A percentile compares a stretch with the other conserved stretches of the same genome.
These are phyloP conservation scores for Bombyx mori DNA, from an alignment of 1,140 invertebrate species.

Conservation along the genomic window DNA sequence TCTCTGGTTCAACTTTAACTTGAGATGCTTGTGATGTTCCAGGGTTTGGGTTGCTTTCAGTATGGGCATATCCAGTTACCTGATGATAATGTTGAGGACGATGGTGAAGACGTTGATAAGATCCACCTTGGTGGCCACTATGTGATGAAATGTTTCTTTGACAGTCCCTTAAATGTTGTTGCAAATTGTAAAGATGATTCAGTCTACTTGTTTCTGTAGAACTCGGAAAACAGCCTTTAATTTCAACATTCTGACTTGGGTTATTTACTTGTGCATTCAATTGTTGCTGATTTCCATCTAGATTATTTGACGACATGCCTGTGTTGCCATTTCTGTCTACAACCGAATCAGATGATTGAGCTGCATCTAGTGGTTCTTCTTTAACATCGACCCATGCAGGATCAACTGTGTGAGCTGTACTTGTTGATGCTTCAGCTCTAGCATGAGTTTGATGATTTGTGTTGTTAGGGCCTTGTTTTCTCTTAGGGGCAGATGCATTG, in stretches of 20 bases:
- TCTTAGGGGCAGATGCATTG: slow-evolving; percentile 38
- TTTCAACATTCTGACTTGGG: background rate
- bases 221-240: too few species aligned
- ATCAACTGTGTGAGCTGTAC: slow-evolving; percentile 9
- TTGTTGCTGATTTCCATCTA: background rate
- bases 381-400: slow-evolving; percentile 35
- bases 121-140: slow-evolving; percentile 24
- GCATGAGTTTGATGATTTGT: slow-evolving; percentile 15
- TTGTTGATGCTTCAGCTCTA: slow-evolving; percentile 15
- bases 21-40: slow-evolving; percentile 16
- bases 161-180: slow-evolving; percentile 2
- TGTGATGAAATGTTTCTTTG: slow-evolving; percentile 19
- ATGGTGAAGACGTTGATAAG: slow-evolving; percentile 25
- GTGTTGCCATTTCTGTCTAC: background rate
- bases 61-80: slow-evolving; percentile 5
- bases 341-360: background rate
- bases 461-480: slow-evolving; percentile 36
- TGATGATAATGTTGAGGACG: slow-evolving; percentile 33
- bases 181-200: too few species aligned
- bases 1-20: slow-evolving; percentile 44
- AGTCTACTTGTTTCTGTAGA: too few species aligned
- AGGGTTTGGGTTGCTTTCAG: background rate
- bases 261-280: slow-evolving; percentile 8
- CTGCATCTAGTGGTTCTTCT: slow-evolving; percentile 31
- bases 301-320: background rate